Percentiles rank a stretch among this genome's conserved stretches.
phyloP scores from a whole-genome alignment of 2,888 invertebrate genomes.

The Homarus gammarus region DNA sequence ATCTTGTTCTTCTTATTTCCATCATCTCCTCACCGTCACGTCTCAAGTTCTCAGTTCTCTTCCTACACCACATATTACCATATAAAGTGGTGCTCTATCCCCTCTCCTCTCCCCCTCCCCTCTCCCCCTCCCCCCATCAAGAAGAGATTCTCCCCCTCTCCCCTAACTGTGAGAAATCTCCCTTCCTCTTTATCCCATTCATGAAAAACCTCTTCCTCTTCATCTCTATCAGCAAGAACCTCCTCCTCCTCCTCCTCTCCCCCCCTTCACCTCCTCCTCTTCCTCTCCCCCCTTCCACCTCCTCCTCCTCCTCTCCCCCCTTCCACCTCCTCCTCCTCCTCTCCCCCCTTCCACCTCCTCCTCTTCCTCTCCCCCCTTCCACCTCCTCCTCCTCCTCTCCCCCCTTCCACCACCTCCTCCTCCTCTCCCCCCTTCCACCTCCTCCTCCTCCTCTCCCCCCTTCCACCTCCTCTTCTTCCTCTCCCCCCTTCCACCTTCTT shows the following conservation, averaged over 20 bases:
- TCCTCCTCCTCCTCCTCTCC: not conserved
- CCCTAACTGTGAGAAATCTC: not conserved
- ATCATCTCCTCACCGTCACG: no score
- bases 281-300: not conserved
- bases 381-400: not conserved
- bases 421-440: not conserved
- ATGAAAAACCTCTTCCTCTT: not conserved
- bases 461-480: not conserved
- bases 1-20: no score
- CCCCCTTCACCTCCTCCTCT: not conserved
- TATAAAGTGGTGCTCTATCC: no score
- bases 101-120: not conserved
- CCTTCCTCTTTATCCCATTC: slow-evolving; percentile 12
- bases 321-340: slow-evolving; percentile 6
- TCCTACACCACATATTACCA: not conserved
- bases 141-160: not conserved
- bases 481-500: not conserved
- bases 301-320: not conserved
- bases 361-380: not conserved
- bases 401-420: not conserved
- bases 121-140: not conserved
- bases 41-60: not conserved
- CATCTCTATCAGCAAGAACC: not conserved
- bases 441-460: not conserved
- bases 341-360: not conserved